phyloP scores from a whole-genome alignment of 2,113 vertebrate genomes.

The Mormyrus iriodes region DNA sequence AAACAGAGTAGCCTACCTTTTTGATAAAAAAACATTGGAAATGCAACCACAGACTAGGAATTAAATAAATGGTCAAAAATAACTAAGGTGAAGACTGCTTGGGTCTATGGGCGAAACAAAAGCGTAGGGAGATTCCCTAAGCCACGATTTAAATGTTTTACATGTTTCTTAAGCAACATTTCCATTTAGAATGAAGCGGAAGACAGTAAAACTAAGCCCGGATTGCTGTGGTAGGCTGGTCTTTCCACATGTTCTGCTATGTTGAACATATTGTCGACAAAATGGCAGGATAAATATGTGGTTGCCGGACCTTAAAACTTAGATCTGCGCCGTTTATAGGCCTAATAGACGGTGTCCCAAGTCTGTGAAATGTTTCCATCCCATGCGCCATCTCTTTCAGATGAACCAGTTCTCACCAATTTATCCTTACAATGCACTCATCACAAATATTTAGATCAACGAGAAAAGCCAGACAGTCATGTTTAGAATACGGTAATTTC shows the following conservation, averaged over 20 bases:
- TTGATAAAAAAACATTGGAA: background rate
- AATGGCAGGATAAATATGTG: background rate
- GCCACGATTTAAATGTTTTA: too few species aligned
- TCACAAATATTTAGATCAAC: background rate
- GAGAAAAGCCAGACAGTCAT: background rate
- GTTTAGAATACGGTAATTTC: background rate
- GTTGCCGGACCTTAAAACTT: background rate
- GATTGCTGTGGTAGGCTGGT: background rate
- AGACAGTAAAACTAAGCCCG: too few species aligned
- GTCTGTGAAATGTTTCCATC: background rate
- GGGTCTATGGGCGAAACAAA: background rate
- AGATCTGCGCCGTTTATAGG: background rate
- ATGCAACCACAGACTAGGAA: background rate
- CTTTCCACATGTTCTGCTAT: background rate
- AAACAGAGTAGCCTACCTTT: background rate
- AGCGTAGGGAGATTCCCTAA: too few species aligned
- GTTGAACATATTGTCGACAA: background rate
- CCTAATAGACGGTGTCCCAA: background rate
- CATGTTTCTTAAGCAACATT: too few species aligned
- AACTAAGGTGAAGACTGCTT: background rate
- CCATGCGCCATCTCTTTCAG: background rate
- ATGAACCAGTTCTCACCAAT: background rate
- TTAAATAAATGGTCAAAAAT: background rate
- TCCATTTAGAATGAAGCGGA: too few species aligned
- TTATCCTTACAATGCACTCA: background rate